Evolutionary conservation across 2,888 invertebrate species (phyloP).

Genomic region (Pristionchus maxplancki): DNA sequence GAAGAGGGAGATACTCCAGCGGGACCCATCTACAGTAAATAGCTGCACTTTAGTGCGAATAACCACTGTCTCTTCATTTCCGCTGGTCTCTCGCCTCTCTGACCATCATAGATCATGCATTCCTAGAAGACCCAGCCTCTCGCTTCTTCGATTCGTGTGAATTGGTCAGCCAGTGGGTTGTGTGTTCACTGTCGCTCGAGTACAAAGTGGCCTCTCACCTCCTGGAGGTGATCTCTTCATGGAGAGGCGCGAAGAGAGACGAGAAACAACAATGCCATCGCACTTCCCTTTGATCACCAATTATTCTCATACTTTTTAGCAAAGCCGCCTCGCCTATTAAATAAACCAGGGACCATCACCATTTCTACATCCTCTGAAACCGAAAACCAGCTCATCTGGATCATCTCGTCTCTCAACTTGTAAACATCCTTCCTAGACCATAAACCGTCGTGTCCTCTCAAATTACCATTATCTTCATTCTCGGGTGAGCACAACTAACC

Average conservation of each 20-base stretch:
- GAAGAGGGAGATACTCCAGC: background rate
- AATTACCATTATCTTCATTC: conserved; percentile 11
- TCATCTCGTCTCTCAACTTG: conserved; percentile 1
- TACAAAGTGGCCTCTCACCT: conserved; percentile 6
- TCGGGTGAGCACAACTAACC: background rate
- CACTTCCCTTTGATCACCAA: background rate
- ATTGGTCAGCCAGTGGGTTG: background rate
- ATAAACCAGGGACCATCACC: background rate
- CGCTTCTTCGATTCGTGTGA: background rate
- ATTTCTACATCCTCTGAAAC: background rate
- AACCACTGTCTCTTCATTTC: background rate
- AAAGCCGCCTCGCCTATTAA: background rate
- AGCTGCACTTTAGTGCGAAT: background rate
- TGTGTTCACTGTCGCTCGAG: background rate
- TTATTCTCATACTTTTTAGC: background rate
- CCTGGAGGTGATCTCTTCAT: background rate
- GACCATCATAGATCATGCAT: background rate
- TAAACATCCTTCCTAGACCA: background rate
- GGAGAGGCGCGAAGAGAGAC: background rate
- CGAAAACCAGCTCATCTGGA: background rate
- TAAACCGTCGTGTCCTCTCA: conserved; percentile 20
- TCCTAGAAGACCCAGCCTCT: background rate
- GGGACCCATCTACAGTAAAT: background rate
- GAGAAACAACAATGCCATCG: background rate
- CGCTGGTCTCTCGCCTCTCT: background rate